Evolutionary conservation across 2,888 invertebrate genomes (phyloP).

Genomic region (Pinctada fucata): DNA sequence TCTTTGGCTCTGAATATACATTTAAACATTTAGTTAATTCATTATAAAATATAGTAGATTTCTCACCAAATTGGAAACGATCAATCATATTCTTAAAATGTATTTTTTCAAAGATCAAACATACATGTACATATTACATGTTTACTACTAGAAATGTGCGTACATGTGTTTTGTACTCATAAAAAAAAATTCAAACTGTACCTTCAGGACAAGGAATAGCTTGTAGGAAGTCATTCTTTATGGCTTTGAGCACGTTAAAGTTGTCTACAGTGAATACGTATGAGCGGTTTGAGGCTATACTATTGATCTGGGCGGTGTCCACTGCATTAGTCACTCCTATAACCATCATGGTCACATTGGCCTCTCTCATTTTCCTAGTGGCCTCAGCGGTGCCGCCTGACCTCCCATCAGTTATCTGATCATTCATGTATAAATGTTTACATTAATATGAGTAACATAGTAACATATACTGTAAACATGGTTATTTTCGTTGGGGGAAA

Average conservation of each 20-base stretch:
- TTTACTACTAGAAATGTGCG: too few relatives aligned
- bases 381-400: neutral
- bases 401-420: conserved; percentile 25
- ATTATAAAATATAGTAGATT: too few relatives aligned
- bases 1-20: conserved; percentile 11
- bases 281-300: conserved; percentile 13
- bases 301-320: conserved; percentile 1
- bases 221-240: conserved; percentile 8
- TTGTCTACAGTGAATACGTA: conserved; percentile 22
- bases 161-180: too few relatives aligned
- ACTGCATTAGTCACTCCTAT: conserved; percentile 16
- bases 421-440: too few relatives aligned
- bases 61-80: too few relatives aligned
- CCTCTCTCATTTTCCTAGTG: neutral
- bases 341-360: conserved; percentile 14
- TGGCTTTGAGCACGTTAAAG: conserved; percentile 11
- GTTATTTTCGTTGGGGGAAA: too few relatives aligned
- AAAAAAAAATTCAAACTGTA: conserved; percentile 10
- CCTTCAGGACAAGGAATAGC: conserved; percentile 26
- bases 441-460: too few relatives aligned
- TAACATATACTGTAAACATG: too few relatives aligned
- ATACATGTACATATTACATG: too few relatives aligned
- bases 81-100: too few relatives aligned
- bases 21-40: too few relatives aligned
- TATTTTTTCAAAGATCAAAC: too few relatives aligned